A percentile compares a stretch with the other conserved stretches of the same genome.
Evolutionary conservation across 2,797 vertebrate species (phyloP).

Genomic region (Centroberyx gerrardi): DNA sequence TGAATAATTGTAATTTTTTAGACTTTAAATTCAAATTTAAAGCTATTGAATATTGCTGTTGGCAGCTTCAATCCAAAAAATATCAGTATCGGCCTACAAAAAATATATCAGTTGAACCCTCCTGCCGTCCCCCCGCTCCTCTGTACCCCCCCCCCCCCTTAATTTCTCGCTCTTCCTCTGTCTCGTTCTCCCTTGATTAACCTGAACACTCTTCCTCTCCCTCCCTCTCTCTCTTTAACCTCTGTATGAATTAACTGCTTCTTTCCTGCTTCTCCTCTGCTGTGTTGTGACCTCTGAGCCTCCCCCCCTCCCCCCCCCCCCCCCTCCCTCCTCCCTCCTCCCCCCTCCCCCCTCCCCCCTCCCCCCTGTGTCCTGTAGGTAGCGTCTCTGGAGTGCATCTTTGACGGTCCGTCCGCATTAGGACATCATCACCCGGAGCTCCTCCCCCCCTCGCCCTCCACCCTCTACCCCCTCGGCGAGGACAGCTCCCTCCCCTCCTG

Average conservation of each 20-base stretch:
- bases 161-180: not conserved
- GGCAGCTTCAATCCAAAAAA: too few relatives aligned
- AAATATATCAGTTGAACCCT: too few relatives aligned
- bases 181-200: not conserved
- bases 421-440: slow-evolving; percentile 75
- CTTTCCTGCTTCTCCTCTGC: not conserved
- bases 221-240: not conserved
- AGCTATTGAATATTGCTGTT: too few relatives aligned
- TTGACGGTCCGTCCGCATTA: slow-evolving; percentile 80
- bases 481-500: slow-evolving; percentile 75
- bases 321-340: slow-evolving; percentile 20
- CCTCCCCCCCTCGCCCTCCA: slow-evolving; percentile 77
- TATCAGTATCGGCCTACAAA: too few relatives aligned
- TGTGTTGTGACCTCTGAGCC: not conserved
- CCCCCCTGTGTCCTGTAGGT: slow-evolving; percentile 76
- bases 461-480: slow-evolving; percentile 73
- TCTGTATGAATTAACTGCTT: not conserved
- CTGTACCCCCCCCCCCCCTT: not conserved
- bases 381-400: slow-evolving; percentile 86
- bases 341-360: slow-evolving; percentile 28
- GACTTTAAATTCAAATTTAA: too few relatives aligned
- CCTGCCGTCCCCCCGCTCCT: not conserved
- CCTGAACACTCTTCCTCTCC: not conserved
- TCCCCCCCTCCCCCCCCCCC: slow-evolving; percentile 12
- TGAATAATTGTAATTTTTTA: too few relatives aligned